Percentiles rank a stretch among this genome's conserved stretches.
phyloP scores from a whole-genome alignment of 2,797 vertebrate species.

The Numenius phaeopus region DNA sequence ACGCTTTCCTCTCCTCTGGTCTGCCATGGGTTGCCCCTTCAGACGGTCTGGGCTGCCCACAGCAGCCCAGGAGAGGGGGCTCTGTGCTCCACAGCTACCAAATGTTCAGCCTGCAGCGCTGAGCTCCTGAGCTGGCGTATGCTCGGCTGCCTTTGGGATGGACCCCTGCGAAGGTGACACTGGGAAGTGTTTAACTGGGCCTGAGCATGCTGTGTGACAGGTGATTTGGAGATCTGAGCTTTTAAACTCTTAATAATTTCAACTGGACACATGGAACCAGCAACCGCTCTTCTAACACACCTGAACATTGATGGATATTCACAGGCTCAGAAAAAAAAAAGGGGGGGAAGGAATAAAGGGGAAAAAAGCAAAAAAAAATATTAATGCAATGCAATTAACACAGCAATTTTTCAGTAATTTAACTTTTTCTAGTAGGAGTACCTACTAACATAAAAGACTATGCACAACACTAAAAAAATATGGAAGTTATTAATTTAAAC shows the following conservation, averaged over 20 bases:
- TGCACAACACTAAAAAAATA: not conserved
- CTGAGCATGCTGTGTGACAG: not conserved
- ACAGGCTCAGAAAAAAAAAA: not conserved
- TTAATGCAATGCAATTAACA: not conserved
- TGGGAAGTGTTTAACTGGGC: not conserved
- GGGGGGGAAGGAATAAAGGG: not conserved
- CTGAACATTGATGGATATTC: not conserved
- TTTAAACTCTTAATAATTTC: not conserved
- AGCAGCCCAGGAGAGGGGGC: not conserved
- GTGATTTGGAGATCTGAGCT: not conserved
- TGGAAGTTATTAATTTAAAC: not conserved
- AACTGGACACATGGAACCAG: not conserved
- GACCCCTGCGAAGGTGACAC: fast-evolving
- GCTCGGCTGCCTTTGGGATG: not conserved
- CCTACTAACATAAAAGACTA: not conserved
- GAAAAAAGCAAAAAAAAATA: not conserved
- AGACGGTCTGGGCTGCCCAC: not conserved
- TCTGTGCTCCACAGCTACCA: not conserved
- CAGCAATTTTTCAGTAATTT: not conserved
- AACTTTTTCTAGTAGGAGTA: not conserved
- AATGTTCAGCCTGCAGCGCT: fast-evolving
- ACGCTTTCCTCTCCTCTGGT: not conserved
- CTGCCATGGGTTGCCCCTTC: not conserved
- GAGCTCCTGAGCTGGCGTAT: not conserved
- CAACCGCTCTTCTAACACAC: not conserved